Evolutionary conservation across 2,888 invertebrate genomes (phyloP), one percentile per base, ranked within the genome.

Genomic region (Nomada fabriciana): DNA sequence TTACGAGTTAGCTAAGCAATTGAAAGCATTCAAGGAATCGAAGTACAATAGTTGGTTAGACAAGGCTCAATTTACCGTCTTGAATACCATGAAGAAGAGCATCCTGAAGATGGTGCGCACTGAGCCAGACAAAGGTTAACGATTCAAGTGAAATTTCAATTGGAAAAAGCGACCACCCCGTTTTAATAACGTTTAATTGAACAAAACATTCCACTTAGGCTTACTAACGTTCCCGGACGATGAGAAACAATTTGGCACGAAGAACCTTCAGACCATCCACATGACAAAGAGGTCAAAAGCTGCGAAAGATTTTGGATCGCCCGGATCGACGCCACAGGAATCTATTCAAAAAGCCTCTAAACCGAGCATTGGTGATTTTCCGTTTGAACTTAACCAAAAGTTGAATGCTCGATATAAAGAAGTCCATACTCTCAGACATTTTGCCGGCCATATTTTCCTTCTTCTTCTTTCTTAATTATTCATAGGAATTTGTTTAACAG

Each of bases 31-130:
- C 90, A 98, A 98, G 92, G 96, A 97, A 43, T 89, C 91, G 0
- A 97, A 97, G 89, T 97, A 96, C 88, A 95, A 95, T 53, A 95
- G 95, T n/a, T 98, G 97, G 96, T 94, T 96, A 23, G 94, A 95
- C 1, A 95, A 94, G 11, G 96, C 97, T 0, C 95, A 96, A 0
- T 94, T 94, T 2, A 94, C 96, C 15, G 95, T 97, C 2, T 96
- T 96, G 57, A 95, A 95, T 47, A 95, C 96, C 57, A 96, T 97
- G 95, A 96, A 96, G 89, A 96, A 95, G 89, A 96, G 96, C 86
- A 95, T 97, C 42, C 91, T 98, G 18, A 95, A 94, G 86, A 95
- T 97, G 13, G 94, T 94, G 74, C 94, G 95, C 7, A 67, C 77
- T 1, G 87, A 89, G n/a, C 72, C 81, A 13, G 85, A 88, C 50